These are phyloP conservation scores for Ylistrum balloti DNA, from an alignment of 1,140 invertebrate species.

Conservation along the genomic window DNA sequence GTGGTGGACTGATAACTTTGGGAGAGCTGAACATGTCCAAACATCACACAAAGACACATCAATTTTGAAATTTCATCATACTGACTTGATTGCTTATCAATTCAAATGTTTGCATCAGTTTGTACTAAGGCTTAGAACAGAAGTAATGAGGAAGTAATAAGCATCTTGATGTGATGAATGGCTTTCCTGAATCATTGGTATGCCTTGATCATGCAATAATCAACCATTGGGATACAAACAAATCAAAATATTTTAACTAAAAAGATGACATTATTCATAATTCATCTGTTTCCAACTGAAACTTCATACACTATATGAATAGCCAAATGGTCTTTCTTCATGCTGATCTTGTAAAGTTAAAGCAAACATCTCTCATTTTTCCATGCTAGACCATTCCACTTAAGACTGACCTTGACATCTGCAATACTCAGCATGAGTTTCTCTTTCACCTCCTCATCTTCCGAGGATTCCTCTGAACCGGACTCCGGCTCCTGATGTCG, in stretches of 20 bases:
- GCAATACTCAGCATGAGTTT: slow-evolving; percentile 71
- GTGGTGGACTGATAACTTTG: too few relatives aligned
- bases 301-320: not conserved
- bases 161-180: too few relatives aligned
- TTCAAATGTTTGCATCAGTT: too few relatives aligned
- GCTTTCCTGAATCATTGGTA: not conserved
- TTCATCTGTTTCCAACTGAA: not conserved
- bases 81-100: too few relatives aligned
- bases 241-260: not conserved
- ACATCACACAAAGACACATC: too few relatives aligned
- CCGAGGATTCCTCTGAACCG: slow-evolving; percentile 52
- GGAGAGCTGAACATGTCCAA: too few relatives aligned
- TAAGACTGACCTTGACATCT: slow-evolving; percentile 69
- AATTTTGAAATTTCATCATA: too few relatives aligned
- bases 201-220: not conserved
- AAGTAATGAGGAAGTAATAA: too few relatives aligned
- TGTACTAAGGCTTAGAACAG: too few relatives aligned
- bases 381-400: not conserved
- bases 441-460: slow-evolving; percentile 65
- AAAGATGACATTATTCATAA: not conserved
- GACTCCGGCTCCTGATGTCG: slow-evolving; percentile 1
- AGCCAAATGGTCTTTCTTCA: not conserved
- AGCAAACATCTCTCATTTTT: not conserved
- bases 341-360: not conserved
- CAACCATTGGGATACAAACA: not conserved